Evolutionary conservation across 2,888 invertebrate genomes (phyloP), one percentile per base, ranked within the genome.

Genomic region (Acronicta psi): DNA sequence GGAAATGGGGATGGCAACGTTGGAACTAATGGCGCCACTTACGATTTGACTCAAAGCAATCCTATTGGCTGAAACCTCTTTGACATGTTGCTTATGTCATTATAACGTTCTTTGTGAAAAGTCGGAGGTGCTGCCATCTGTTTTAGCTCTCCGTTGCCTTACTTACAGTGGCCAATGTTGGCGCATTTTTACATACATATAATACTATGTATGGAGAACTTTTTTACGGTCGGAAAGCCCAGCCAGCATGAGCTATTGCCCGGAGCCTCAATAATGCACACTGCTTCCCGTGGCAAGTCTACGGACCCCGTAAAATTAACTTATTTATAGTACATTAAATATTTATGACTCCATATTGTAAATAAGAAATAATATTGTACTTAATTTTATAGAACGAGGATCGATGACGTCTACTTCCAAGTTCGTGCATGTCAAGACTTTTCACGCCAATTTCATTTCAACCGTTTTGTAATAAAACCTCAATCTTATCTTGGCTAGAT

Each of bases 321-420:
- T 91, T 90, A 91, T 89, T 89, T 56, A 69, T 87, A 85, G 81
- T 81, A 79, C 64, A 76, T 81, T 81, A 81, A 87, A 86, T 90
- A 90, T 88, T 88, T 90, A 90, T 88, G 84, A 85, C 81, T 83
- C n/a, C n/a, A n/a, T n/a, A 84, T 75, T 93, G 90, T 92, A 91
- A 89, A 92, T 93, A 92, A 88, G 87, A 88, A 82, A 81, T 88
- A 89, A 87, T 85, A 84, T 87, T 90, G 93, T 93, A 93, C 93
- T 93, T 93, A 93, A 92, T 84, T 80, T 80, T 77, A 78, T 81
- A 78, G 76, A 73, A 80, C 25, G 51, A 79, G 89, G 89, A 83
- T 83, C 84, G 85, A 83, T 87, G 88, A 81, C 73, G 80, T 65
- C 49, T 13, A 53, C 66, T 59, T 46, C 9, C 55, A 42, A 55